phyloP scores from a whole-genome alignment of 2,113 vertebrate genomes.

The Cheirogaleus medius region DNA sequence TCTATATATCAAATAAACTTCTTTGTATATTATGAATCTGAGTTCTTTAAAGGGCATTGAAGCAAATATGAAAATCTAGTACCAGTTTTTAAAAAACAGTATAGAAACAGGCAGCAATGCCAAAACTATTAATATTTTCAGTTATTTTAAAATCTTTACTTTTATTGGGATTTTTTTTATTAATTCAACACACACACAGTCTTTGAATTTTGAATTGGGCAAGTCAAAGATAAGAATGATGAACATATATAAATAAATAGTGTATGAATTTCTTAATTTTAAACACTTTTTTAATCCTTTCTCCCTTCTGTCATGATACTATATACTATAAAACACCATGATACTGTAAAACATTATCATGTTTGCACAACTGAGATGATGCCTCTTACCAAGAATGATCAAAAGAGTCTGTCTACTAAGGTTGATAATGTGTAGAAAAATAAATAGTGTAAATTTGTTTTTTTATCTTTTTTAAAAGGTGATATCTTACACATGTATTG shows the following conservation, averaged over 20 bases:
- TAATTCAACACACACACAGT: neutral
- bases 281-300: neutral
- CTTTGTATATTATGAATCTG: conserved; percentile 62
- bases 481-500: conserved; percentile 56
- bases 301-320: neutral
- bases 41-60: conserved; percentile 59
- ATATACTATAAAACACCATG: neutral
- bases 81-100: conserved; percentile 29
- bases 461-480: conserved; percentile 38
- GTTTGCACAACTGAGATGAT: neutral
- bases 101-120: neutral
- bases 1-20: conserved; percentile 73
- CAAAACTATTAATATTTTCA: neutral
- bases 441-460: conserved; percentile 53
- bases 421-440: conserved; percentile 43
- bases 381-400: neutral
- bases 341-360: neutral
- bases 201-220: neutral
- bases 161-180: neutral
- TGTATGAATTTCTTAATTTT: conserved; percentile 12
- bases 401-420: neutral
- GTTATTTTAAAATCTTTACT: conserved; percentile 48
- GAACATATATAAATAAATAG: neutral
- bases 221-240: neutral
- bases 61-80: conserved; percentile 49